These are phyloP conservation scores for Epirrhoe alternata DNA, from an alignment of 2,888 invertebrate species.

Conservation along the genomic window DNA sequence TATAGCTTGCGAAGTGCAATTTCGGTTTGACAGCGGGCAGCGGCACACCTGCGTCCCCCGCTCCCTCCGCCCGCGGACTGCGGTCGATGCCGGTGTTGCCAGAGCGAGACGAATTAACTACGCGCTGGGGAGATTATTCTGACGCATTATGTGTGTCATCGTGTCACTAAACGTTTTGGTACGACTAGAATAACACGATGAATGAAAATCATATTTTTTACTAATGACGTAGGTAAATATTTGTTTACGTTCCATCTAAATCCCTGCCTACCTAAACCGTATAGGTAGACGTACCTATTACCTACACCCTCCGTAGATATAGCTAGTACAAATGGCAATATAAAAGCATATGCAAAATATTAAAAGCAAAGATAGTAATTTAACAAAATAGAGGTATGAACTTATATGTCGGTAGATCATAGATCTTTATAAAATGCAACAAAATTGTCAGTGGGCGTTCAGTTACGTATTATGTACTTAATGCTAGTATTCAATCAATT, in stretches of 20 bases:
- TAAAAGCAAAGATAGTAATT: too few species aligned
- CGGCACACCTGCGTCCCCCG: slow-evolving; percentile 61
- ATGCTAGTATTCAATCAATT: neutral
- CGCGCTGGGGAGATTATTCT: slow-evolving; percentile 45
- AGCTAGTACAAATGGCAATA: too few species aligned
- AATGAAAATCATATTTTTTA: neutral
- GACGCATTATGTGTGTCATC: slow-evolving; percentile 4
- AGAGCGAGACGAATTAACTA: slow-evolving; percentile 48
- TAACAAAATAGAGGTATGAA: too few species aligned
- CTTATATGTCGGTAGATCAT: too few species aligned
- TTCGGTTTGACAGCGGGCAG: slow-evolving; percentile 78
- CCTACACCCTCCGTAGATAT: too few species aligned
- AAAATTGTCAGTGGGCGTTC: neutral
- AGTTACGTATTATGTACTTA: neutral
- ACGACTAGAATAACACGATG: neutral
- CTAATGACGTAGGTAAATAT: neutral
- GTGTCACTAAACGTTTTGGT: slow-evolving; percentile 6
- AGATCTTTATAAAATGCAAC: too few species aligned
- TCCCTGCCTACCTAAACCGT: too few species aligned
- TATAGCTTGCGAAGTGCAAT: slow-evolving; percentile 61
- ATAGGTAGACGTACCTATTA: too few species aligned
- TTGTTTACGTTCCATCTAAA: too few species aligned
- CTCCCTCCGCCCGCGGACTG: slow-evolving; percentile 49
- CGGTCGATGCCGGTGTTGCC: slow-evolving; percentile 78
- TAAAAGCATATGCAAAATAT: too few species aligned